Conservation (phyloP, 2,113 vertebrate species). For the Thomomys bottae region DNA sequence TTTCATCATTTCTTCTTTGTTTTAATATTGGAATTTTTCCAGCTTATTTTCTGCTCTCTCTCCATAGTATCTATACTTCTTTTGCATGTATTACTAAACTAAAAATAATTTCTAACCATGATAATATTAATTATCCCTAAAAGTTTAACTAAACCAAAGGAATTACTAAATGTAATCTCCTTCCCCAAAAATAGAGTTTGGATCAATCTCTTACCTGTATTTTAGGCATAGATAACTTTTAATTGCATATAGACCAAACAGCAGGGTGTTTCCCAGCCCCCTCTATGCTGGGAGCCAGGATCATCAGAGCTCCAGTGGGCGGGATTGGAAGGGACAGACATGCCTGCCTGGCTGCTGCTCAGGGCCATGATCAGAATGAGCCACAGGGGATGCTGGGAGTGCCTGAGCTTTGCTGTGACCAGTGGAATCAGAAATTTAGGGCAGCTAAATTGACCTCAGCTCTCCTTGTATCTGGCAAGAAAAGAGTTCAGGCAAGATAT, state of each 20-base stretch:
- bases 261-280: neutral
- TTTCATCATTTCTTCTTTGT: slow-evolving; percentile 39
- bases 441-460: neutral
- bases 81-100: neutral
- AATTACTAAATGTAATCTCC: neutral
- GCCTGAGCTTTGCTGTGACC: neutral
- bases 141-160: slow-evolving; percentile 33
- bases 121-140: neutral
- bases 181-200: neutral
- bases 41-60: neutral
- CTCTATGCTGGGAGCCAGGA: neutral
- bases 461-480: too few relatives aligned
- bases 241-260: neutral
- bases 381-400: neutral
- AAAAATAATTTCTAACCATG: too few relatives aligned
- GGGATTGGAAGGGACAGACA: neutral
- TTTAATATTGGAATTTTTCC: neutral
- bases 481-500: neutral
- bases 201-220: neutral
- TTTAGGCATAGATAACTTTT: neutral
- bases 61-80: neutral
- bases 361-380: neutral
- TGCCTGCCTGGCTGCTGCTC: neutral
- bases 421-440: too few relatives aligned
- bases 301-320: neutral